Base-by-base conservation (phyloP, 1,140 invertebrate genomes). In the Elysia chlorotica region DNA sequence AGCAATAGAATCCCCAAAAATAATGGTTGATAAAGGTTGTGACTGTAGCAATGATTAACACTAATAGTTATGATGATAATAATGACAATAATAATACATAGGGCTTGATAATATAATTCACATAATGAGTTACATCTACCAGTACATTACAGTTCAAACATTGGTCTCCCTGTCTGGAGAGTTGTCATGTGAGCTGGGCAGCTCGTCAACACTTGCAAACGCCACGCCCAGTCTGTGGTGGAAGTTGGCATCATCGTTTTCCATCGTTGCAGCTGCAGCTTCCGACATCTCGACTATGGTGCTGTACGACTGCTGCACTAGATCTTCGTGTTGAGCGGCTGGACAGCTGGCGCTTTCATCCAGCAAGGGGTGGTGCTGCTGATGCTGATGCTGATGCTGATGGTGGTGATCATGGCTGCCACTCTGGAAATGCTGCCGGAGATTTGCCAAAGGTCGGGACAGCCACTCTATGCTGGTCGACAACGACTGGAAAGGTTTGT, bases 141-240 rank as follows among this genome's bases (percentile, higher is more conserved):
- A n/a, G n/a, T n/a, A n/a, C n/a, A n/a, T n/a, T n/a, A n/a, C n/a
- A n/a, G n/a, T n/a, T 54, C 37, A 69, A 2, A 69, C 53, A 38
- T 59, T 36, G n/a, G 67, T 69, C 54, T 69, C 67, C 35, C 53
- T 59, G 23, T 69, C 67, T 37, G 53, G 67, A 25, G 67, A 69
- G n/a, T 25, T 59, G 21, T 59, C 10, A 14, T 59, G 38, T 33
- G 38, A 54, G 56, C 28, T 23, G 23, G 67, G 53, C 33, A 69
- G 21, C 31, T 38, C 38, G 35, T 69, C 67, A 54, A 69, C 54
- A 38, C n/a, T 59, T 2, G 31, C 67, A 69, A 69, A 69, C 0
- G 23, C 41, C 28, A 59, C 54, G 0, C 67, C 67, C 23, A 69
- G 25, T 19, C 54, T 25, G 37, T 69, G 67, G 25, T 69, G 67